phyloP scores from a whole-genome alignment of 2,797 vertebrate genomes.

The Eospalax fontanierii region DNA sequence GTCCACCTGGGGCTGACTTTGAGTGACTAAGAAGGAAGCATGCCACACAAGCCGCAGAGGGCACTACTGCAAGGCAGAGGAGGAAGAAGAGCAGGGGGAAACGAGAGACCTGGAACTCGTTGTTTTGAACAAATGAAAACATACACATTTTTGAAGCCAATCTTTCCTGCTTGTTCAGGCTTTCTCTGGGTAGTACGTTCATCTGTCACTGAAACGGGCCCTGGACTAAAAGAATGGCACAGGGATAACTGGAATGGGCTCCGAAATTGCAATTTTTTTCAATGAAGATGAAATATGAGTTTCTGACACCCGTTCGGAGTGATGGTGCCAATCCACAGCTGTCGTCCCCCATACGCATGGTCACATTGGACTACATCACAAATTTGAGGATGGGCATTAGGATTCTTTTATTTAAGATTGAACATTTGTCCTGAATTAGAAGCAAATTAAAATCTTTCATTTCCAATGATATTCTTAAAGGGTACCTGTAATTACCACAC shows the following conservation, averaged over 20 bases:
- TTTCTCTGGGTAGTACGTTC: constrained; percentile 46
- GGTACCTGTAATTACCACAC: background rate
- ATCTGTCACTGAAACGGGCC: constrained; percentile 73
- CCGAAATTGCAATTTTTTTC: constrained; percentile 67
- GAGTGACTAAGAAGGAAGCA: constrained; percentile 28
- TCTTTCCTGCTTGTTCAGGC: constrained; percentile 24
- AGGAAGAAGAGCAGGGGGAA: background rate
- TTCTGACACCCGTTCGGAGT: constrained; percentile 59
- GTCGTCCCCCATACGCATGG: background rate
- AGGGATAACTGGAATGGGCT: constrained; percentile 60
- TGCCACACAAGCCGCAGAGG: background rate
- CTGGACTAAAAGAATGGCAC: constrained; percentile 6
- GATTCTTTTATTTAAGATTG: constrained; percentile 48
- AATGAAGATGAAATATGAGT: constrained; percentile 73
- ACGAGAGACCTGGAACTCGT: background rate
- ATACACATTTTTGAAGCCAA: constrained; percentile 35
- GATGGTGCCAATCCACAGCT: background rate
- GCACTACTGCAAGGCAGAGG: background rate
- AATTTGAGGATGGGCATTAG: background rate
- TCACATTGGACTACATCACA: background rate
- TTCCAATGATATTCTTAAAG: constrained; percentile 54
- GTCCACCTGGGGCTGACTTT: background rate
- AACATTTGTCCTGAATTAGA: constrained; percentile 58
- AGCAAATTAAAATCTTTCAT: constrained; percentile 71
- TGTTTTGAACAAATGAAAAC: constrained; percentile 68